Percentiles rank a stretch among this genome's conserved stretches.
These are phyloP conservation scores for Miichthys miiuy DNA, from an alignment of 2,797 vertebrate genomes.

Conservation along the genomic window DNA sequence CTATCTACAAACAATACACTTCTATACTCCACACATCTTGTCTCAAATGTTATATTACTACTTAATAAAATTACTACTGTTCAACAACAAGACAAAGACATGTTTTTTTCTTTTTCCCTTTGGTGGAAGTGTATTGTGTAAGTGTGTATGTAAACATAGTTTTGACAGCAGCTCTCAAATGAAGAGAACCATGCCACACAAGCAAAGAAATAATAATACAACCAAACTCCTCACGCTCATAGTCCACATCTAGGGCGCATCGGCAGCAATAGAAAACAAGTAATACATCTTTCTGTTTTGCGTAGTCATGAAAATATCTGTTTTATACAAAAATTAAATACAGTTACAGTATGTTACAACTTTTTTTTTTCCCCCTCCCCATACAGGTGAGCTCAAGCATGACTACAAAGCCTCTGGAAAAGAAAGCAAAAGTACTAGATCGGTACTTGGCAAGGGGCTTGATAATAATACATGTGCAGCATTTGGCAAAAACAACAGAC, in stretches of 20 bases:
- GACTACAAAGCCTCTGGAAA: constrained; percentile 81
- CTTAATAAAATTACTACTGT: constrained; percentile 83
- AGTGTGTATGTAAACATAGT: constrained; percentile 96
- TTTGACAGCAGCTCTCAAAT: constrained; percentile 90
- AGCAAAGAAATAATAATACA: constrained; percentile 80
- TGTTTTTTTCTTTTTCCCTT: constrained; percentile 87
- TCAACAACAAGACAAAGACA: constrained; percentile 94
- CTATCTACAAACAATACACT: constrained; percentile 61
- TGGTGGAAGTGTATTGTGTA: constrained; percentile 95
- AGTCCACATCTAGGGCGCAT: constrained; percentile 83
- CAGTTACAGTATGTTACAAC: constrained; percentile 90
- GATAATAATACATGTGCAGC: constrained; percentile 90
- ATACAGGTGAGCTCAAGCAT: constrained; percentile 83
- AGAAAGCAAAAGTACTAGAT: constrained; percentile 81
- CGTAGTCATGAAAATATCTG: constrained; percentile 97
- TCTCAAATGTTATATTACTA: constrained; percentile 86
- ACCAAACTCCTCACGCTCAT: constrained; percentile 81
- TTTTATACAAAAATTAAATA: constrained; percentile 99
- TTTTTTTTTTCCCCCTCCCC: constrained; percentile 66
- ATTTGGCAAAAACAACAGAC: constrained; percentile 89
- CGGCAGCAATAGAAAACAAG: constrained; percentile 93
- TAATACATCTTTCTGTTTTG: constrained; percentile 89
- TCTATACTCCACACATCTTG: constrained; percentile 71
- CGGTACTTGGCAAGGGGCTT: constrained; percentile 71
- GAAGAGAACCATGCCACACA: constrained; percentile 91